phyloP scores from a whole-genome alignment of 1,140 invertebrate genomes.

The Nephila pilipes region DNA sequence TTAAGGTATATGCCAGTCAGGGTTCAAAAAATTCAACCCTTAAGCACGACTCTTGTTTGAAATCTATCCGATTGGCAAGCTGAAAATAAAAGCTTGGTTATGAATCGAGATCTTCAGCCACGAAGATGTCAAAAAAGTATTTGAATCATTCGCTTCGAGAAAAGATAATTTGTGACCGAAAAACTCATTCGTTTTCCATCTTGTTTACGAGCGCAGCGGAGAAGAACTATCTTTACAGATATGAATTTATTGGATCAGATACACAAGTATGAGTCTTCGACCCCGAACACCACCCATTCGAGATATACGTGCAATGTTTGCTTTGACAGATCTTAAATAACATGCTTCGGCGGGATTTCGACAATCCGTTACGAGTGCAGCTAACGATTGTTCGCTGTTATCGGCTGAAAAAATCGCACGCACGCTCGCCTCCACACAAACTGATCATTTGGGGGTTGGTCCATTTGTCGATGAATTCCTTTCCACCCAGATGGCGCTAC shows the following conservation, averaged over 20 bases:
- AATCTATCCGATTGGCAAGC: too few species aligned
- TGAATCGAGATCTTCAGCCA: too few species aligned
- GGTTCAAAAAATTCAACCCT: too few species aligned
- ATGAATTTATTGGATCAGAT: not conserved
- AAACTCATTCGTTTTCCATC: not conserved
- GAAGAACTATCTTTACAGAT: not conserved
- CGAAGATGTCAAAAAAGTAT: too few species aligned
- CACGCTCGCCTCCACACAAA: not conserved
- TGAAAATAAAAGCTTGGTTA: too few species aligned
- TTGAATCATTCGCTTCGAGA: too few species aligned
- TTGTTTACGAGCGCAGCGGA: not conserved
- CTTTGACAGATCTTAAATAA: conserved; percentile 1
- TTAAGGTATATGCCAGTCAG: too few species aligned
- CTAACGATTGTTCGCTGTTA: conserved; percentile 8
- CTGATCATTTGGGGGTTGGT: not conserved
- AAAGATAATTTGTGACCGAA: too few species aligned
- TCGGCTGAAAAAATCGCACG: not conserved
- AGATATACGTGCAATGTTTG: not conserved
- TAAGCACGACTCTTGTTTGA: too few species aligned
- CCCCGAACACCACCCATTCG: not conserved
- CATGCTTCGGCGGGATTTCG: not conserved
- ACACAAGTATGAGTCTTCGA: not conserved
- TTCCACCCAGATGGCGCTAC: not conserved
- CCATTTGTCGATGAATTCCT: conserved; percentile 27
- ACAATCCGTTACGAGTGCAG: conserved; percentile 8